These are phyloP conservation scores for Megaceryle maxima DNA, from an alignment of 2,113 vertebrate genomes.

Conservation along the genomic window DNA sequence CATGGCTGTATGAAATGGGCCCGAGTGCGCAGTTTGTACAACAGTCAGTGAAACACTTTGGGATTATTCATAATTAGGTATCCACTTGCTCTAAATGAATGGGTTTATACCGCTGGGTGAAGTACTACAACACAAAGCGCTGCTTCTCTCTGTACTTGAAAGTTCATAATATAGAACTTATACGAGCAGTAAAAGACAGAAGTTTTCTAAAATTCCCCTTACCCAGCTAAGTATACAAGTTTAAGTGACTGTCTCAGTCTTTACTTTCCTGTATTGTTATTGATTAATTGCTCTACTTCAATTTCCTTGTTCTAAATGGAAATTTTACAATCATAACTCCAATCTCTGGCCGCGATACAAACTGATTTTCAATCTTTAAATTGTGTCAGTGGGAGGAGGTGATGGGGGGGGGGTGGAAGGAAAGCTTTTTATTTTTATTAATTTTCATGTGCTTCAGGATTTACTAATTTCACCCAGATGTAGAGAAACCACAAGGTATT, in stretches of 20 bases:
- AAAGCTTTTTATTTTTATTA: slow-evolving; percentile 56
- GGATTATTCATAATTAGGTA: slow-evolving; percentile 46
- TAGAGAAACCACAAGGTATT: slow-evolving; percentile 42
- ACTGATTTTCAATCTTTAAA: slow-evolving; percentile 43
- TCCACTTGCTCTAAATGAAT: neutral
- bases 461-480: slow-evolving; percentile 46
- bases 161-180: slow-evolving; percentile 28
- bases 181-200: slow-evolving; percentile 25
- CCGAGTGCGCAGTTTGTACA: slow-evolving; percentile 8
- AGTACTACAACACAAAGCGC: slow-evolving; percentile 8
- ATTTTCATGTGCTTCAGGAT: slow-evolving; percentile 46
- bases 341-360: neutral
- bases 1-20: slow-evolving; percentile 10
- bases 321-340: slow-evolving; percentile 21
- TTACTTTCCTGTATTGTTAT: slow-evolving; percentile 44
- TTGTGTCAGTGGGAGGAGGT: slow-evolving; percentile 46
- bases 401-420: neutral
- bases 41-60: neutral
- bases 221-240: slow-evolving; percentile 14
- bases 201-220: slow-evolving; percentile 13
- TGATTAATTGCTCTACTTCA: slow-evolving; percentile 53
- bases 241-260: neutral
- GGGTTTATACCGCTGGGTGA: neutral
- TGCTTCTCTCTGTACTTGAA: neutral
- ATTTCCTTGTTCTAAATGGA: slow-evolving; percentile 53